Evolutionary conservation across 1,140 invertebrate species (phyloP).

Genomic region (Megalonaias nervosa): DNA sequence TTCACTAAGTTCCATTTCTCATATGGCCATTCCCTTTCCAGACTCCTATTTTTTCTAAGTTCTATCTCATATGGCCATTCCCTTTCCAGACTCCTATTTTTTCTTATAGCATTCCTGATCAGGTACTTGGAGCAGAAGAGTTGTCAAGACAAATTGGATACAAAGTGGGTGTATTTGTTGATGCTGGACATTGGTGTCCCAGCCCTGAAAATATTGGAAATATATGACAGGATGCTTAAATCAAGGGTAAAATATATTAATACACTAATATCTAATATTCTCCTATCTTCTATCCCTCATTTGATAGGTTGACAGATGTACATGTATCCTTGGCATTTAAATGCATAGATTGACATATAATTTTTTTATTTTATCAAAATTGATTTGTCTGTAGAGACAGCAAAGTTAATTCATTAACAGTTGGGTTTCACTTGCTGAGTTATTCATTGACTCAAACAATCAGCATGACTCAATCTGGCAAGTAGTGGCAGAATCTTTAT

Average conservation of each 20-base stretch:
- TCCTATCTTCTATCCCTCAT: not conserved
- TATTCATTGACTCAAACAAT: too few species aligned
- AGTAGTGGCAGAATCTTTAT: too few species aligned
- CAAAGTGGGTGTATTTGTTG: slow-evolving; percentile 70
- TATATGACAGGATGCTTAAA: slow-evolving; percentile 73
- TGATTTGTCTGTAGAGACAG: not conserved
- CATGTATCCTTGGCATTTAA: not conserved
- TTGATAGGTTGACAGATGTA: not conserved
- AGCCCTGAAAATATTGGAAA: slow-evolving; percentile 69
- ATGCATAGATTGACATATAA: not conserved
- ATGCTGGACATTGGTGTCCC: slow-evolving; percentile 71
- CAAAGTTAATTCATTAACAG: not conserved
- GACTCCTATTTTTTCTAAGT: slow-evolving; percentile 22
- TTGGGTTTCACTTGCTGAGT: not conserved
- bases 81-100: not conserved
- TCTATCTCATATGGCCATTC: not conserved
- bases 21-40: not conserved
- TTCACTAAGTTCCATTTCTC: not conserved
- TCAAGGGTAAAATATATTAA: slow-evolving; percentile 61
- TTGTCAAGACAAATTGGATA: slow-evolving; percentile 62
- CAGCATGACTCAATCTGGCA: too few species aligned
- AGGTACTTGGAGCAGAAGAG: slow-evolving; percentile 70
- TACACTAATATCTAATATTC: not conserved
- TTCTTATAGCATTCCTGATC: slow-evolving; percentile 71
- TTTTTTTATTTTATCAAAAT: not conserved